Conservation (phyloP, 1,140 invertebrate genomes). For the Steinernema khuongi region DNA sequence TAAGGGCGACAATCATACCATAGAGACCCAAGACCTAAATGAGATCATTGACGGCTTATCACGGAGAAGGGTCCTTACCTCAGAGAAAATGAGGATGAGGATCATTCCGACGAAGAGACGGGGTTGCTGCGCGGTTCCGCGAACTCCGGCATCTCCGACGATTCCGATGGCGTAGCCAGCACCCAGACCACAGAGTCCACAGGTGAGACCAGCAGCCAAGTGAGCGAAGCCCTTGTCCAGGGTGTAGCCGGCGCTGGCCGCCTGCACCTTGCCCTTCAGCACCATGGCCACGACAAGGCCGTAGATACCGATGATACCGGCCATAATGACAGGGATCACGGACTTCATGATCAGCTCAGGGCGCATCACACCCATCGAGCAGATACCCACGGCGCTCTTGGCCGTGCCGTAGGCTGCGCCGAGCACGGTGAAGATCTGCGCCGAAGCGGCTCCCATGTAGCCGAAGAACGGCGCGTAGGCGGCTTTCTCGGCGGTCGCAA, state of each 20-base stretch:
- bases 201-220: conserved; percentile 89
- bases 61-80: conserved; percentile 66
- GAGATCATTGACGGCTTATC: background rate
- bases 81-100: conserved; percentile 98
- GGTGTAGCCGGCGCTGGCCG: conserved; percentile 66
- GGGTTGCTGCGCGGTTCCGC: conserved; percentile 96
- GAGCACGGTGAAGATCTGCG: conserved; percentile 92
- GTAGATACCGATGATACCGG: conserved; percentile 61
- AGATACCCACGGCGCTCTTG: conserved; percentile 97
- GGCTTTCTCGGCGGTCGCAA: conserved; percentile 33
- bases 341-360: conserved; percentile 99
- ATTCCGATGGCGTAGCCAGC: conserved; percentile 98
- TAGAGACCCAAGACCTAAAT: conserved; percentile 81
- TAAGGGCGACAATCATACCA: conserved; percentile 97
- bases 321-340: conserved; percentile 99
- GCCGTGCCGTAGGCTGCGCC: conserved; percentile 99
- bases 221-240: conserved; percentile 92
- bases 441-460: conserved; percentile 94
- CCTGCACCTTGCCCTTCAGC: conserved; percentile 54
- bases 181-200: conserved; percentile 91
- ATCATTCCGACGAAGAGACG: conserved; percentile 99
- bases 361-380: conserved; percentile 98
- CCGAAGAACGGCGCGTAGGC: conserved; percentile 90
- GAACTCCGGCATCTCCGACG: conserved; percentile 90
- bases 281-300: too few species aligned